Evolutionary conservation across 2,113 vertebrate genomes (phyloP), one percentile per base, ranked within the genome.

Genomic region (Vimba vimba): DNA sequence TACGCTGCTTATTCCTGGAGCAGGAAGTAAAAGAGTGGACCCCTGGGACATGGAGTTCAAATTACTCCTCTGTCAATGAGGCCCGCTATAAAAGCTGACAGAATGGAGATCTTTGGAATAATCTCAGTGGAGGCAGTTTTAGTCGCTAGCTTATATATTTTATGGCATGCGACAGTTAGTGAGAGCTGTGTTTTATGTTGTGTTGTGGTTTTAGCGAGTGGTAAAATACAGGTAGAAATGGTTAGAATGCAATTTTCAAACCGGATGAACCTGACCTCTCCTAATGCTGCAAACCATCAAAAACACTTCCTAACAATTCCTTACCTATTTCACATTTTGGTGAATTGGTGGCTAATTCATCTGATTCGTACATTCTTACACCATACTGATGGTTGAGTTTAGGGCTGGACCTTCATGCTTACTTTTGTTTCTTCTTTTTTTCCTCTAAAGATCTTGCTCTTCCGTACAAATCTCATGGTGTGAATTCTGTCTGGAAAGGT

Each of bases 21-120:
- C 96, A 98, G 97, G 96, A 98, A 97, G 97, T 98, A 97, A 98
- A 97, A 96, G 95, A 99, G 96, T 96, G 97, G 97, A 94, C 98
- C 97, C 97, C 90, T 95, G 98, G 96, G 98, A 98, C 93, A 92
- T 92, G 92, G 96, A 96, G 97, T 97, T 99, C 97, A 98, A 97
- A 99, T 99, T 98, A 98, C 97, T 98, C 95, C 92, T 91, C 95
- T 95, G 96, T 97, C 96, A 95, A 97, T 96, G 94, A 95, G 93
- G 97, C 95, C 97, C 95, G 96, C 92, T 68, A 95, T 96, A 97
- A 97, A 97, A 96, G 96, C 97, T 95, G 96, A 95, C 95, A 94
- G 88, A 90, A 92, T 88, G 89, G 19, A 79, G 81, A 75, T 59
- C 39, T 81, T 27, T 78, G 39, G 50, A 64, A 84, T 80, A 43